A percentile compares a stretch with the other conserved stretches of the same genome.
These are phyloP conservation scores for Montipora sp. DNA, from an alignment of 64 coral and sea anemone species.

Conservation along the genomic window DNA sequence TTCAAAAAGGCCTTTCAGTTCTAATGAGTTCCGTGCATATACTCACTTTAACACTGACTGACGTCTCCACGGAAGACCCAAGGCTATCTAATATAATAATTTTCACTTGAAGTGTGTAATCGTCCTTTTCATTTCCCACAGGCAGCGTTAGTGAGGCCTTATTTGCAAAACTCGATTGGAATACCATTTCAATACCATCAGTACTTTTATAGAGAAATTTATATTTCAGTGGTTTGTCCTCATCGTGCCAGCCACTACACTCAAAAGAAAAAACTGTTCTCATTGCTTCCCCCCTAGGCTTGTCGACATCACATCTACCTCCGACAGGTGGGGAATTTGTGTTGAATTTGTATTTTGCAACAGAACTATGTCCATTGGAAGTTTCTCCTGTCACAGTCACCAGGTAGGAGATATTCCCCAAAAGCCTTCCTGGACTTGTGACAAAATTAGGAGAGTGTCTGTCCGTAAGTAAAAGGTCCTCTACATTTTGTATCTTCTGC, in stretches of 20 bases:
- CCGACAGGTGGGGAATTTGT: slow-evolving; percentile 69
- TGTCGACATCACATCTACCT: slow-evolving; percentile 65
- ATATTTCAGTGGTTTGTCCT: slow-evolving; percentile 70
- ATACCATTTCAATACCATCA: slow-evolving; percentile 87
- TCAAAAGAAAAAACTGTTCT: slow-evolving; percentile 64
- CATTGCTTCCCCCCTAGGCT: slow-evolving; percentile 59
- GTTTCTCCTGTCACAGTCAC: slow-evolving; percentile 56
- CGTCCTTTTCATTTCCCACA: slow-evolving; percentile 63
- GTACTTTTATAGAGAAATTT: slow-evolving; percentile 81
- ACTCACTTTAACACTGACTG: slow-evolving; percentile 71
- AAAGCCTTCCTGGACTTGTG: slow-evolving; percentile 42
- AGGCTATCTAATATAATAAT: slow-evolving; percentile 68
- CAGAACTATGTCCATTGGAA: slow-evolving; percentile 29
- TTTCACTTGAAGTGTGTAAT: slow-evolving; percentile 56
- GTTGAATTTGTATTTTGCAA: slow-evolving; percentile 62
- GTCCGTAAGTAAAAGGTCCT: slow-evolving; percentile 65
- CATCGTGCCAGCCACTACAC: slow-evolving; percentile 76
- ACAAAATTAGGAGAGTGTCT: slow-evolving; percentile 80
- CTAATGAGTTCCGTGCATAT: neutral
- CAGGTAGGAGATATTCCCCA: slow-evolving; percentile 72
- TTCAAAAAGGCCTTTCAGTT: too few species aligned
- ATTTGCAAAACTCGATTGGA: slow-evolving; percentile 61
- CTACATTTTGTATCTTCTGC: slow-evolving; percentile 36
- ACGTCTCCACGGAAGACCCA: slow-evolving; percentile 43
- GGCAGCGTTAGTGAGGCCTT: slow-evolving; percentile 56